Evolutionary conservation across 1,140 invertebrate genomes (phyloP), one percentile per base, ranked within the genome.

Genomic region (Prorops nasuta): DNA sequence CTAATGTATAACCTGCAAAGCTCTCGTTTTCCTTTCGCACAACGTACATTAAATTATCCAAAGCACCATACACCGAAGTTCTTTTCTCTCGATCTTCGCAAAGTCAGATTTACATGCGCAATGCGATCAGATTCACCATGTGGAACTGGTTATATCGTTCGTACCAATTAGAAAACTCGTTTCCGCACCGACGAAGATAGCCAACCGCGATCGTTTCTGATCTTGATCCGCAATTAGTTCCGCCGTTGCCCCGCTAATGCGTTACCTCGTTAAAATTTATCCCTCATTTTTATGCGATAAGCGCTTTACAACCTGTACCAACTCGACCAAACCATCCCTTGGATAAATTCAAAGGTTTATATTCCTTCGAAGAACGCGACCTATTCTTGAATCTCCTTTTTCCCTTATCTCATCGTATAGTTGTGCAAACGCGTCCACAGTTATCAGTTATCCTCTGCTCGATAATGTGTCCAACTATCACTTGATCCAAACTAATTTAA

Each of bases 91-190:
- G n/a, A n/a, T n/a, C n/a, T n/a, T n/a, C n/a, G 10, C 32, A 35
- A 35, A 15, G 32, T 18, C 17, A 17, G 14, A 19, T 40, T 17
- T 21, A 3, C 9, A n/a, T n/a, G 22, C 8, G n/a, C 21, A 6
- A 1, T 9, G 8, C 49, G 38, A 56, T 54, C 54, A 54, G 31
- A 54, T 54, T 32, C 15, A 19, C 32, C 10, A 0, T 24, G 16
- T 41, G 8, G 3, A 12, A 19, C 12, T 55, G 52, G 52, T 57
- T n/a, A n/a, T n/a, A n/a, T n/a, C 52, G 42, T 57, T 44, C 19
- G 44, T 41, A 51, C 44, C 44, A 58, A 58, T 58, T 58, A 58
- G 54, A 58, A 56, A 50, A 56, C 54, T 56, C 44, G 56, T 58
- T 56, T 44, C 28, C 44, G 54, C 35, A 42, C n/a, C n/a, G 36